Conservation (phyloP, 2,888 invertebrate species). For the Acrocera orbiculus region DNA sequence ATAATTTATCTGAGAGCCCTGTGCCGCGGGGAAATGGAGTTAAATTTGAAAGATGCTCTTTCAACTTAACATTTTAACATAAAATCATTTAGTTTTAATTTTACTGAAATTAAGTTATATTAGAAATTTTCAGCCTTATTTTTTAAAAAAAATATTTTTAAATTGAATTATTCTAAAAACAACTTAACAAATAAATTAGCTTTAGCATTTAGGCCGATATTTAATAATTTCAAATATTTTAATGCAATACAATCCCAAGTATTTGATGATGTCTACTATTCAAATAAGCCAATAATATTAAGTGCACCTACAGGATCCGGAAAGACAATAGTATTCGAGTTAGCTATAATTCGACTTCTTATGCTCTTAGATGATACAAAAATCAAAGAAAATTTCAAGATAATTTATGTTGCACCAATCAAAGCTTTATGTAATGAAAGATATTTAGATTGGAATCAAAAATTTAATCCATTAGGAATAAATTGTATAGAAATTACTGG, state of each 20-base stretch:
- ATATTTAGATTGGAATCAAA: conserved; percentile 50
- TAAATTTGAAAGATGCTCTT: too few species aligned
- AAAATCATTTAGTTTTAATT: too few species aligned
- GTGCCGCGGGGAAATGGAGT: too few species aligned
- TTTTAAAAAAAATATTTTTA: neutral
- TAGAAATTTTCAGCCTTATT: neutral
- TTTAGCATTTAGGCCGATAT: conserved; percentile 36
- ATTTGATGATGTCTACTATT: conserved; percentile 46
- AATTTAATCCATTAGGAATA: conserved; percentile 45
- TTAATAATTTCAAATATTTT: conserved; percentile 42
- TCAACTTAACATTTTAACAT: too few species aligned
- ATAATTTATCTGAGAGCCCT: too few species aligned
- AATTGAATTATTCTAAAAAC: too few species aligned
- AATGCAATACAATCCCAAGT: conserved; percentile 56
- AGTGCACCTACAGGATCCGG: conserved; percentile 72
- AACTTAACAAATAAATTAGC: conserved; percentile 29
- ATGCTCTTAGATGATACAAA: conserved; percentile 31
- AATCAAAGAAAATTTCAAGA: conserved; percentile 37
- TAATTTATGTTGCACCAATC: conserved; percentile 70
- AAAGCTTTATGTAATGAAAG: conserved; percentile 62
- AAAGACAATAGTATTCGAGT: conserved; percentile 67
- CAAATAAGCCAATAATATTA: conserved; percentile 53
- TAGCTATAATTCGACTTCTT: conserved; percentile 52
- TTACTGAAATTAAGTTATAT: too few species aligned
- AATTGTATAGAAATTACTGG: conserved; percentile 56